Evolutionary conservation across 2,113 vertebrate genomes (phyloP).

Genomic region (Saccopteryx leptura): DNA sequence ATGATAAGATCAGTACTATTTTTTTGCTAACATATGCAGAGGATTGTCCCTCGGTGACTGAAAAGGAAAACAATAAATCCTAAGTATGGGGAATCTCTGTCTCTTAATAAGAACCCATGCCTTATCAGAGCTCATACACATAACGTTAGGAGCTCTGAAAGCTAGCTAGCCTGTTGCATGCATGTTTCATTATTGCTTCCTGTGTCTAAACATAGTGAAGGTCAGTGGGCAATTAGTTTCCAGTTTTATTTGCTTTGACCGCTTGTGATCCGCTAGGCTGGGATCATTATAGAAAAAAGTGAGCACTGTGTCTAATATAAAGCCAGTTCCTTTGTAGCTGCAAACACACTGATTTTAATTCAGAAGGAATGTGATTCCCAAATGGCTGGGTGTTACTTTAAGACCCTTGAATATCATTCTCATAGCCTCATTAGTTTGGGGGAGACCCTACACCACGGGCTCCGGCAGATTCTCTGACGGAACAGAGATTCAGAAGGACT

Average conservation of each 20-base stretch:
- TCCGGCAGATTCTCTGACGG: neutral
- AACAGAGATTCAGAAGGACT: neutral
- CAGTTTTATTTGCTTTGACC: neutral
- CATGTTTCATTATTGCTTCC: slow-evolving; percentile 77
- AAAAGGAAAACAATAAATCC: slow-evolving; percentile 84
- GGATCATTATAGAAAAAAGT: slow-evolving; percentile 22
- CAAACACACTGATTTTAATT: neutral
- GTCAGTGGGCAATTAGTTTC: neutral
- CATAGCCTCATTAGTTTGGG: neutral
- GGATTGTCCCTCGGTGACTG: slow-evolving; percentile 73
- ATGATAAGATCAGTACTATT: slow-evolving; percentile 71
- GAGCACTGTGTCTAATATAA: neutral
- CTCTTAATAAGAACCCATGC: slow-evolving; percentile 80
- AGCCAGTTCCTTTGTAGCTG: neutral
- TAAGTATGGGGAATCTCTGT: slow-evolving; percentile 72
- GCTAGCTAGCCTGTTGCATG: slow-evolving; percentile 69
- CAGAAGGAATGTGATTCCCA: neutral
- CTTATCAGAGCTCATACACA: slow-evolving; percentile 84
- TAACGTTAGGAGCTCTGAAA: slow-evolving; percentile 78
- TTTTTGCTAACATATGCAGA: slow-evolving; percentile 75
- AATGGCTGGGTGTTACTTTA: neutral
- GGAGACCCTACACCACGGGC: neutral
- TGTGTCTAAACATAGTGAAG: slow-evolving; percentile 53
- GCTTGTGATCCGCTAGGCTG: neutral
- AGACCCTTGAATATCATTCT: neutral